Evolutionary conservation across 2,797 vertebrate species (phyloP).

Genomic region (Antennarius maculatus): DNA sequence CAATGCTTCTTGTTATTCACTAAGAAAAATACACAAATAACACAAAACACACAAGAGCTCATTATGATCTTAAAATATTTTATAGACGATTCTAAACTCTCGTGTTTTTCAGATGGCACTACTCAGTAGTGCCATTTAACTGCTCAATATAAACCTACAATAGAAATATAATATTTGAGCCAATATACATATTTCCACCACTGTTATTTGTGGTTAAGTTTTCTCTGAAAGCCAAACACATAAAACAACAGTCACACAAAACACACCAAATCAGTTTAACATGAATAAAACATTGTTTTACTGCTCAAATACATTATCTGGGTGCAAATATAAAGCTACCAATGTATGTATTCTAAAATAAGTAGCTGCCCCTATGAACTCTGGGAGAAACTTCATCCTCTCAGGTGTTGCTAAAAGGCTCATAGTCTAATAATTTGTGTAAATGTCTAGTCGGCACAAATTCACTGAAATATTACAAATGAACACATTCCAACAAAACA

Average conservation of each 20-base stretch:
- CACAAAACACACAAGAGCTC: not conserved
- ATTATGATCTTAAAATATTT: not conserved
- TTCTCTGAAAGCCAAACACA: not conserved
- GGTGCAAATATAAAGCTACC: slow-evolving; percentile 22
- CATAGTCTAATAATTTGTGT: not conserved
- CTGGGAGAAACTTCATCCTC: slow-evolving; percentile 16
- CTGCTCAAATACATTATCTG: slow-evolving; percentile 5
- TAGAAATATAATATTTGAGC: not conserved
- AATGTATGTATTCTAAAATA: not conserved
- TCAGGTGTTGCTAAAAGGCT: slow-evolving; percentile 18
- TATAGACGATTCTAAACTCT: too few relatives aligned
- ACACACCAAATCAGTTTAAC: not conserved
- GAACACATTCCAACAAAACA: not conserved
- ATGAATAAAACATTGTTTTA: slow-evolving; percentile 3
- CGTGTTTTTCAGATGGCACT: too few relatives aligned
- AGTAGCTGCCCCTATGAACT: not conserved
- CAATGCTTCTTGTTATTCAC: not conserved
- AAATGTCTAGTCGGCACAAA: not conserved
- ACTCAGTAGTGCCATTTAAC: too few relatives aligned
- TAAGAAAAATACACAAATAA: not conserved
- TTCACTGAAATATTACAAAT: slow-evolving; percentile 14
- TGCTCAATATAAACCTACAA: too few relatives aligned
- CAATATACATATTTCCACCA: not conserved
- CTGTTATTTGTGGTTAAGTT: not conserved
- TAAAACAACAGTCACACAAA: not conserved